Evolutionary conservation across 2,797 vertebrate species (phyloP), one percentile per base, ranked within the genome.

Genomic region (Pempheris klunzingeri): DNA sequence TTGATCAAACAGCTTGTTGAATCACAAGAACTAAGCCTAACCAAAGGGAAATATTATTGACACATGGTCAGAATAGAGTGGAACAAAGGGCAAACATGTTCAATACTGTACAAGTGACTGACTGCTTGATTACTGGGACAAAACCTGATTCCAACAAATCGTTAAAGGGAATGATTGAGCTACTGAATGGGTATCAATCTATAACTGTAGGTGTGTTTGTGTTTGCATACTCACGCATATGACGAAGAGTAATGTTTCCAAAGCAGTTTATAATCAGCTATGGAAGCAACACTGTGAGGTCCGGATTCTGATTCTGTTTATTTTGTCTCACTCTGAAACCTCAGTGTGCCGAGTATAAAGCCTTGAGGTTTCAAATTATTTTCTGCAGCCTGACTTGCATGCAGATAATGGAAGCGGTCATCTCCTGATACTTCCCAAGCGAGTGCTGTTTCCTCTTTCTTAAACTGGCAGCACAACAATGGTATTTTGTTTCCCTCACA

Each of bases 241-340:
- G 43, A 30, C 17, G 3, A 65, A 17, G 32, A 65, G 50, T 15
- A 18, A 43, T 32, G 6, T 49, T 12, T 66, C 36, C 50, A 47
- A 34, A 47, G 49, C n/a, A 41, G 32, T 44, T 71, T 68, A 58
- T 77, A 47, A 79, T 68, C 59, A 57, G 43, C 67, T 73, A 68
- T 77, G 62, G 57, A 81, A 73, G 54, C 65, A 58, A 55, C 53
- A 61, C 38, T 54, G 24, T 54, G 52, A 32, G 50, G 13, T 60
- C 20, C 7, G 24, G 32, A 59, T 69, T 62, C 38, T 18, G 12
- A 47, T 26, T 70, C 9, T 38, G 32, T 78, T 73, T 71, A 49
- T 81, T 78, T 83, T 8, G 34, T 67, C 52, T 71, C 26, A 59
- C 38, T 73, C 24, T 44, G 30, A 87, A 87, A 78, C 55, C 62